Conservation (phyloP, 2,113 vertebrate species). For the Colinus virginianus region DNA sequence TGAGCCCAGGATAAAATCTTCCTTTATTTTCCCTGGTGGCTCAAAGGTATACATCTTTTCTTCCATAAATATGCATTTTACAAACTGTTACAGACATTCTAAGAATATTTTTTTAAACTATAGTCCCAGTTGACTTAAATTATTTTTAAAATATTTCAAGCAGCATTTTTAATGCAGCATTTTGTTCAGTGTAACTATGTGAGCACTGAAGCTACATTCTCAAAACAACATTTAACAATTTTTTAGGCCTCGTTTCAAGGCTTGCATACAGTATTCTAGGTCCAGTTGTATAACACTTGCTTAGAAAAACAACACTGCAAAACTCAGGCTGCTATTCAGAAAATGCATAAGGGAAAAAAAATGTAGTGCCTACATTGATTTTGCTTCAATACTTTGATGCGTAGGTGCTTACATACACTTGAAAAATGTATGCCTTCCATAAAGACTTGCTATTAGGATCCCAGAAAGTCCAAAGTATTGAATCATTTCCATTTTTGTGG, state of each 20-base stretch:
- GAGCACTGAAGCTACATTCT: background rate
- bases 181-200: background rate
- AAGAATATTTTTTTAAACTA: background rate
- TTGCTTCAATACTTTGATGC: background rate
- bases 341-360: background rate
- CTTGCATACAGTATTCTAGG: background rate
- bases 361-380: background rate
- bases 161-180: background rate
- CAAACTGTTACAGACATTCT: background rate
- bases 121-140: background rate
- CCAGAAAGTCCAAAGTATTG: slow-evolving; percentile 13
- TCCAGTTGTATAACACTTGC: background rate
- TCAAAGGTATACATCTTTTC: background rate
- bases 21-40: background rate
- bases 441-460: background rate
- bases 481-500: background rate
- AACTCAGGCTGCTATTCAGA: background rate
- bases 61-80: background rate
- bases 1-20: background rate
- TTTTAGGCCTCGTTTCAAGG: background rate
- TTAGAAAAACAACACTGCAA: background rate
- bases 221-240: background rate
- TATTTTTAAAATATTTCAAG: background rate
- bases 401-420: background rate
- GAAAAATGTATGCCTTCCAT: slow-evolving; percentile 7